Base-by-base conservation (phyloP, 64 coral and sea anemone species). In the Porites australiensis region DNA sequence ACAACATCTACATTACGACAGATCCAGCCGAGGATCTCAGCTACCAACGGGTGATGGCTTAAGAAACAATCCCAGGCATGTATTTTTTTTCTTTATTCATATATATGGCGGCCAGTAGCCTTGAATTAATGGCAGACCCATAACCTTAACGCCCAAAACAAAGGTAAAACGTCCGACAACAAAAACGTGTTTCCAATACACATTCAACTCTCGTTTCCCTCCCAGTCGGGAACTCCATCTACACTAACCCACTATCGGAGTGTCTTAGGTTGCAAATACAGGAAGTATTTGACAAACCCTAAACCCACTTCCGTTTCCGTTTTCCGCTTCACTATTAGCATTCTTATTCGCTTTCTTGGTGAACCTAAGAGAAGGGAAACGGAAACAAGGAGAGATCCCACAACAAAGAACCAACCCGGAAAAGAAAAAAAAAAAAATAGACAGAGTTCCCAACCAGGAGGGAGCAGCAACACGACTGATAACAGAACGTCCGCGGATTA, bases 211-310 rank as follows among this genome's bases (percentile, higher is more conserved):
- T 67, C 14, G 14, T 67, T 67, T 67, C 13, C 64, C 64, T 54
- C 64, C 64, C 64, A 67, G 64, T 67, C 64, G 64, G 64, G 18
- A 67, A 67, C 64, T 67, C 64, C 64, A 67, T 67, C 64, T 67
- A 67, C 64, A 67, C 12, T 67, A 67, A 67, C 0, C 12, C 64
- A 67, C 52, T 4, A 9, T 54, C 9, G 52, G 52, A 9, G 9
- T 54, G 52, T 54, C 9, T 9, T 54, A 54, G 52, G 52, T 5
- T 54, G 9, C 52, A 54, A 54, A 54, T 4, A 54, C 52, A 54
- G 4, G 52, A 54, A 4, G 4, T 54, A 9, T 9, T 54, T 54
- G 52, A 54, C 52, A 9, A 54, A 4, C 52, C 52, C 52, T 54
- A 54, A 54, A 54, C 52, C 52, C 52, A 54, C 52, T 54, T 9